These are phyloP conservation scores for Diploscapter pachys DNA, from an alignment of 1,140 invertebrate genomes.

Conservation along the genomic window DNA sequence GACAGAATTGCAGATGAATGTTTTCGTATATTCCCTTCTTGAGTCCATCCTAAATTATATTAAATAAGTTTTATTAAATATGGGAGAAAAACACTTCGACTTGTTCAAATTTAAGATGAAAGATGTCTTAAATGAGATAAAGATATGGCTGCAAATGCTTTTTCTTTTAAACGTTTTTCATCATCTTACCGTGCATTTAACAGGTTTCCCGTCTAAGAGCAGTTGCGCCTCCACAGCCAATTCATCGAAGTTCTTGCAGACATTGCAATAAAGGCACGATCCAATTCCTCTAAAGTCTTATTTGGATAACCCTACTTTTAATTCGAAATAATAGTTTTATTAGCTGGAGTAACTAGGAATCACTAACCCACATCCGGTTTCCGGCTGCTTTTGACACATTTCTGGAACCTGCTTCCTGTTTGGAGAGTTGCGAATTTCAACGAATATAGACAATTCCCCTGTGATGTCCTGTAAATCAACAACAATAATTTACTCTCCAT, in stretches of 20 bases:
- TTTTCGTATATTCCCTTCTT: slow-evolving; percentile 55
- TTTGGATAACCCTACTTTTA: slow-evolving; percentile 1
- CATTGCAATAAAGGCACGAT: slow-evolving; percentile 57
- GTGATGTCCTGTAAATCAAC: slow-evolving; percentile 47
- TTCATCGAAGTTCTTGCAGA: slow-evolving; percentile 49
- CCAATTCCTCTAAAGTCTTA: slow-evolving; percentile 4
- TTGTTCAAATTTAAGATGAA: too few species aligned
- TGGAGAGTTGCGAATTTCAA: slow-evolving; percentile 50
- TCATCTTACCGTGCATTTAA: slow-evolving; percentile 43
- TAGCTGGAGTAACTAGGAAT: not conserved
- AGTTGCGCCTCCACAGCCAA: slow-evolving; percentile 55
- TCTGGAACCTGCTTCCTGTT: slow-evolving; percentile 56
- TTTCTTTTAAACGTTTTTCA: not conserved
- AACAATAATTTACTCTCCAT: not conserved
- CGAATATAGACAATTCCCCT: slow-evolving; percentile 57
- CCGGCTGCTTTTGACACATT: slow-evolving; percentile 47
- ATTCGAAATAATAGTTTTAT: not conserved
- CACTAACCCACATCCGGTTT: slow-evolving; percentile 49
- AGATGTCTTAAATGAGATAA: too few species aligned
- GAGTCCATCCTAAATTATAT: slow-evolving; percentile 37
- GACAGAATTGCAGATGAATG: slow-evolving; percentile 54
- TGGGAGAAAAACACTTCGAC: not conserved
- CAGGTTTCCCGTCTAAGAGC: slow-evolving; percentile 53
- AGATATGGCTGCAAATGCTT: not conserved
- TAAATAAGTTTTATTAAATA: not conserved